Percentiles rank a stretch among this genome's conserved stretches.
These are phyloP conservation scores for Cantharis rustica DNA, from an alignment of 2,888 invertebrate species.

Conservation along the genomic window DNA sequence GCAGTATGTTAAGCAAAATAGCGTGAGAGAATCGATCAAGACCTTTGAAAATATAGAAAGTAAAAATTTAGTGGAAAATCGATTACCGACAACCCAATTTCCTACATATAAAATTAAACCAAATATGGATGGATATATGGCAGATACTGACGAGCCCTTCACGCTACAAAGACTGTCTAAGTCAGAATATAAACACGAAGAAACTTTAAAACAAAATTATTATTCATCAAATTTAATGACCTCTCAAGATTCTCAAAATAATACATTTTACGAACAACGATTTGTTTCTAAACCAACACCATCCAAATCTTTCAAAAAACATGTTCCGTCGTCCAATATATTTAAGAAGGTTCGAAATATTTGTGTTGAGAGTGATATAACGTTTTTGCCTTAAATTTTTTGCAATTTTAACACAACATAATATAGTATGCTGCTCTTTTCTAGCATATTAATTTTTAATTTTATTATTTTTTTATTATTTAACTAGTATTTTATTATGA, in stretches of 20 bases:
- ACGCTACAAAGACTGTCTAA: constrained; percentile 42
- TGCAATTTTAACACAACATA: neutral
- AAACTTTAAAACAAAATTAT: constrained; percentile 43
- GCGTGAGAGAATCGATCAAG: constrained; percentile 44
- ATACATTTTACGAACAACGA: constrained; percentile 32
- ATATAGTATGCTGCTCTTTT: neutral
- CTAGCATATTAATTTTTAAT: neutral
- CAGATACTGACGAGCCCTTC: constrained; percentile 71
- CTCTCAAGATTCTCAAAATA: constrained; percentile 44
- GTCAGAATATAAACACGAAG: constrained; percentile 47
- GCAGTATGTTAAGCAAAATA: neutral
- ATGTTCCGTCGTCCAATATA: constrained; percentile 46
- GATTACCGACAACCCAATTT: constrained; percentile 53
- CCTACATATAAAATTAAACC: constrained; percentile 60
- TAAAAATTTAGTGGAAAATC: constrained; percentile 47
- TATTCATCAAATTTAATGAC: constrained; percentile 46
- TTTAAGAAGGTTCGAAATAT: constrained; percentile 53
- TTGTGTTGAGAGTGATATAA: constrained; percentile 8
- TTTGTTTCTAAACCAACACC: constrained; percentile 31
- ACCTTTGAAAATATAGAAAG: constrained; percentile 46
- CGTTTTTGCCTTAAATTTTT: neutral
- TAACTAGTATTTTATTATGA: neutral
- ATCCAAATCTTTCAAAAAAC: constrained; percentile 51
- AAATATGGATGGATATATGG: constrained; percentile 67
- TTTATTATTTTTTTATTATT: neutral